phyloP scores from a whole-genome alignment of 2,797 vertebrate genomes.

The Squalus acanthias region DNA sequence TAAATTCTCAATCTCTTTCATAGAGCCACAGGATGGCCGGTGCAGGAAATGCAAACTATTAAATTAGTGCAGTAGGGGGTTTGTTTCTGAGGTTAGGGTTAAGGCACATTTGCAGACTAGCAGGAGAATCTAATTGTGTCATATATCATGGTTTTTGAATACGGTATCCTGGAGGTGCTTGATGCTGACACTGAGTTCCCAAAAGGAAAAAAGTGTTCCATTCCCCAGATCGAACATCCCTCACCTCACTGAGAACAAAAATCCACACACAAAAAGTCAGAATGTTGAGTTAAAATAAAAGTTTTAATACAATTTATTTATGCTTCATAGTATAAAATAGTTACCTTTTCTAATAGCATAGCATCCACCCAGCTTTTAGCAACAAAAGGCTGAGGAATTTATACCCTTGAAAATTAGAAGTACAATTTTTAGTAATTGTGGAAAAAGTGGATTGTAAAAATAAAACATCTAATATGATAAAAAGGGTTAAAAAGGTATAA shows the following conservation, averaged over 20 bases:
- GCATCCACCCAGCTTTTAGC: neutral
- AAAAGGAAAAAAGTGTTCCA: neutral
- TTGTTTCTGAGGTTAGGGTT: neutral
- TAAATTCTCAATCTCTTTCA: neutral
- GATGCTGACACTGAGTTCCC: neutral
- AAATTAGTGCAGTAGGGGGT: neutral
- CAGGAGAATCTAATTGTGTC: neutral
- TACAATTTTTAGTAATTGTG: neutral
- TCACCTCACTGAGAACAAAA: neutral
- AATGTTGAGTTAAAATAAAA: neutral
- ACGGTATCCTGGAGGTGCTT: neutral
- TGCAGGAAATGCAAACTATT: neutral
- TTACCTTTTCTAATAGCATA: neutral
- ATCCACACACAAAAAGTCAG: neutral
- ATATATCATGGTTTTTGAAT: neutral
- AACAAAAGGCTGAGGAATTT: neutral
- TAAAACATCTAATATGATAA: neutral
- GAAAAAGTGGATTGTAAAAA: neutral
- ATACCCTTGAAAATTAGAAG: neutral
- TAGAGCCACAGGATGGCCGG: neutral
- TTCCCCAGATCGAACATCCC: neutral
- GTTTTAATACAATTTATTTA: neutral
- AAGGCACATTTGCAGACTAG: neutral
- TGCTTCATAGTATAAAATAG: neutral
- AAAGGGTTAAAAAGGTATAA: neutral